phyloP scores from a whole-genome alignment of 2,797 vertebrate genomes.

The Diglossa cyanea region DNA sequence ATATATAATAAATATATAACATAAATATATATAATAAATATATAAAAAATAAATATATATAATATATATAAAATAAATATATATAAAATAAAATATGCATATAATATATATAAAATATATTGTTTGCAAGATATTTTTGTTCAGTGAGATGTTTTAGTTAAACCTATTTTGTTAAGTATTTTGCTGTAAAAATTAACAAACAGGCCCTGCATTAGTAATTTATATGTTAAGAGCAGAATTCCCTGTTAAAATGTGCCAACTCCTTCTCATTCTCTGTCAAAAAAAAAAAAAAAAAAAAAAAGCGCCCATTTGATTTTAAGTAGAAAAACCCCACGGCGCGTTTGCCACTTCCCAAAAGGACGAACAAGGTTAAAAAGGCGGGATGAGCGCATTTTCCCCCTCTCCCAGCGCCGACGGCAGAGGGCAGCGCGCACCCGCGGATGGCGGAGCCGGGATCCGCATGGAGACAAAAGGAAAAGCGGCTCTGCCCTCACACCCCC shows the following conservation, averaged over 20 bases:
- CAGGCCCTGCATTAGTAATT: neutral
- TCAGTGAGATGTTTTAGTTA: neutral
- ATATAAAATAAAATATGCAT: too few relatives aligned
- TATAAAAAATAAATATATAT: too few relatives aligned
- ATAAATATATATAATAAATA: too few relatives aligned
- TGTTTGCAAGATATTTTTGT: neutral
- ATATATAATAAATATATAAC: too few relatives aligned
- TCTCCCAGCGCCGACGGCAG: neutral
- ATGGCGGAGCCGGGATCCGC: neutral
- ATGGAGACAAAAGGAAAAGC: neutral
- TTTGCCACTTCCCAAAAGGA: neutral
- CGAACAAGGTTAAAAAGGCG: neutral
- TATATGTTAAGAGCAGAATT: neutral
- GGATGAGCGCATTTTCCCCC: neutral
- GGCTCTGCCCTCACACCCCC: neutral
- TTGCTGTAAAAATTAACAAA: neutral
- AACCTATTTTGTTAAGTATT: neutral
- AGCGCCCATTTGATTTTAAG: neutral
- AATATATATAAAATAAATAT: too few relatives aligned
- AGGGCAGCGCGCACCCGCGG: neutral
- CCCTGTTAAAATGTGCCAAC: neutral
- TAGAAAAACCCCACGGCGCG: rapidly evolving
- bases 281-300: neutral
- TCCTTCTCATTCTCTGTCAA: neutral
- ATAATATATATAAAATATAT: too few relatives aligned